Conservation (phyloP, 1,140 invertebrate genomes). For the Listronotus bonariensis region DNA sequence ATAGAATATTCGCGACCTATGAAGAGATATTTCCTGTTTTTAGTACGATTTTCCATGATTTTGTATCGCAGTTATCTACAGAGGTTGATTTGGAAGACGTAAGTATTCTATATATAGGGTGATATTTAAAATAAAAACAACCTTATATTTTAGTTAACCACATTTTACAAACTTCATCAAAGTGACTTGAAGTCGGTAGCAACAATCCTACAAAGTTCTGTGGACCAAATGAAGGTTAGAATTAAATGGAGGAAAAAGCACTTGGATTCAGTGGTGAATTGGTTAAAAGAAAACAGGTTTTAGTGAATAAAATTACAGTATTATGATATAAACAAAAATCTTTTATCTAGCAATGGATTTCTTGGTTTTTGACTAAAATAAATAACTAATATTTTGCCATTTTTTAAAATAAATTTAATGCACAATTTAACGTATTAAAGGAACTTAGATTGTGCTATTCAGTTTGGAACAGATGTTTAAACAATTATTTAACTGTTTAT, state of each 20-base stretch:
- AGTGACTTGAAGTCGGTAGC: slow-evolving; percentile 45
- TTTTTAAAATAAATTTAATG: no score
- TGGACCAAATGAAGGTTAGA: slow-evolving; percentile 47
- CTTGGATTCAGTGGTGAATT: slow-evolving; percentile 44
- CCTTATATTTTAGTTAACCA: slow-evolving; percentile 48
- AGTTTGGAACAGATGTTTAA: no score
- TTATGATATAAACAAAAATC: no score
- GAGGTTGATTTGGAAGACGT: slow-evolving; percentile 52
- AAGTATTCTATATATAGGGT: slow-evolving; percentile 28
- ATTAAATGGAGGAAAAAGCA: slow-evolving; percentile 49
- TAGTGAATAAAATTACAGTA: slow-evolving; percentile 2
- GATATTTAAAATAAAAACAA: background rate
- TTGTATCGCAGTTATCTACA: slow-evolving; percentile 47
- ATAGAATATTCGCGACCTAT: slow-evolving; percentile 44
- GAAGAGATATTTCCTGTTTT: slow-evolving; percentile 47
- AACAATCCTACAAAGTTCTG: slow-evolving; percentile 44
- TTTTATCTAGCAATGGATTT: no score
- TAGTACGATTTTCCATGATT: slow-evolving; percentile 49
- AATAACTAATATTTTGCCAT: no score
- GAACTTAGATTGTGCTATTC: no score
- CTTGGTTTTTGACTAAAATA: no score
- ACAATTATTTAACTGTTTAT: no score
- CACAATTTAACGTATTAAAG: no score
- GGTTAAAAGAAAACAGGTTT: slow-evolving; percentile 43
- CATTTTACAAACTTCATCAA: slow-evolving; percentile 47